Evolutionary conservation across 1,140 invertebrate species (phyloP).

Genomic region (Drosophila littoralis): DNA sequence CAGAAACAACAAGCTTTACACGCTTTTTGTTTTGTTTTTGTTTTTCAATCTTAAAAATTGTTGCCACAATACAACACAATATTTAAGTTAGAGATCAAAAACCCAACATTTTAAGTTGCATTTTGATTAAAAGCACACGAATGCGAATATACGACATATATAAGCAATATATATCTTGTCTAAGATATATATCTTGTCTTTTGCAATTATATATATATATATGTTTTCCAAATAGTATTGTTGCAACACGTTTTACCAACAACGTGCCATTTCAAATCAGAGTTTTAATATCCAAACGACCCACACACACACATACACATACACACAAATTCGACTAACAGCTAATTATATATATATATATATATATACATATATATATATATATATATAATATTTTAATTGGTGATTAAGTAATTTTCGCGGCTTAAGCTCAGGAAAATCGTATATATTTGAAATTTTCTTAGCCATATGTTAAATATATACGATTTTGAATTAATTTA

Average conservation of each 20-base stretch:
- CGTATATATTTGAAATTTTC: conserved; percentile 42
- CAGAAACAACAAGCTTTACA: background rate
- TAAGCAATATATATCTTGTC: background rate
- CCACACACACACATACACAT: background rate
- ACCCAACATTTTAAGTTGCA: background rate
- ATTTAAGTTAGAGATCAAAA: conserved; percentile 8
- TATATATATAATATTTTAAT: conserved; percentile 2
- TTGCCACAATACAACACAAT: background rate
- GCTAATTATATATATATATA: background rate
- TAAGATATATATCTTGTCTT: background rate
- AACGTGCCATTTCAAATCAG: conserved; percentile 58
- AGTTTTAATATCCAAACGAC: conserved; percentile 8
- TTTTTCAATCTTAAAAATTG: conserved; percentile 1
- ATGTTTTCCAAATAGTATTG: conserved; percentile 1
- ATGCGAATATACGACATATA: background rate
- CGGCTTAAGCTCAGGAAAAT: conserved; percentile 36
- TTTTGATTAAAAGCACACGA: background rate
- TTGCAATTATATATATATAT: background rate
- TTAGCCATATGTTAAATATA: conserved; percentile 20
- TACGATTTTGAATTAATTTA: conserved; percentile 39
- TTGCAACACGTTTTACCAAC: conserved; percentile 1
- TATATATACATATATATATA: too few relatives aligned
- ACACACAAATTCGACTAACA: background rate
- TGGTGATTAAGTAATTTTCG: conserved; percentile 54
- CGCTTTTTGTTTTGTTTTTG: background rate